Base-by-base conservation (phyloP, 1,140 invertebrate species). In the Nephila pilipes region DNA sequence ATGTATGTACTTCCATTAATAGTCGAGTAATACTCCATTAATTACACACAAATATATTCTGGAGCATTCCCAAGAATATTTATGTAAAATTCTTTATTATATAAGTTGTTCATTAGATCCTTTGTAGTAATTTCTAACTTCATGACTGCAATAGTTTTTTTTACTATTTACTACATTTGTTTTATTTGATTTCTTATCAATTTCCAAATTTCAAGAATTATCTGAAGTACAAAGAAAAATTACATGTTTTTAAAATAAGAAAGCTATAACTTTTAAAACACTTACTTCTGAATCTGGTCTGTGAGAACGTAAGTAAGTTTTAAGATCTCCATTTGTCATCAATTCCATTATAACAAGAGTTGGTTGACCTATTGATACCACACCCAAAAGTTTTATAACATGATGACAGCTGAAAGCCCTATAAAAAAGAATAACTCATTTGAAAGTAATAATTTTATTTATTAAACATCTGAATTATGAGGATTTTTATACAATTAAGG, bases 341-440 rank as follows among this genome's bases (percentile, higher is more conserved):
- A 99, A 95, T 96, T 99, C 99, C 99, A 99, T 99, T 22, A 99
- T 97, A 0, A 99, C 99, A 46, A 98, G 96, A 0, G 98, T 98
- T 32, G 99, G 99, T 95, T 98, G 98, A 2, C 96, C 96, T 89
- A 97, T 97, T 0, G 98, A 99, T n/a, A 99, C 99, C 36, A 99
- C 98, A 57, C 99, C 99, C 90, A 99, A 95, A 85, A 99, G 95
- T 94, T 97, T 97, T 0, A 99, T 98, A 22, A 99, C 98, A 96
- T 99, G 99, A 95, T 97, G 96, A 57, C 99, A 99, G 95, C 98
- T 97, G 95, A 99, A 99, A 89, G 97, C 97, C 95, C 97, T 97
- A 95, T 54, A 94, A 79, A 58, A 93, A 92, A 16, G 32, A 32
- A 80, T 2, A 2, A n/a, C n/a, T 63, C 5, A 2, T 63, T 22